Percentiles rank a stretch among this genome's conserved stretches.
Evolutionary conservation across 2,888 invertebrate species (phyloP).

Genomic region (Sussaba pulchella): DNA sequence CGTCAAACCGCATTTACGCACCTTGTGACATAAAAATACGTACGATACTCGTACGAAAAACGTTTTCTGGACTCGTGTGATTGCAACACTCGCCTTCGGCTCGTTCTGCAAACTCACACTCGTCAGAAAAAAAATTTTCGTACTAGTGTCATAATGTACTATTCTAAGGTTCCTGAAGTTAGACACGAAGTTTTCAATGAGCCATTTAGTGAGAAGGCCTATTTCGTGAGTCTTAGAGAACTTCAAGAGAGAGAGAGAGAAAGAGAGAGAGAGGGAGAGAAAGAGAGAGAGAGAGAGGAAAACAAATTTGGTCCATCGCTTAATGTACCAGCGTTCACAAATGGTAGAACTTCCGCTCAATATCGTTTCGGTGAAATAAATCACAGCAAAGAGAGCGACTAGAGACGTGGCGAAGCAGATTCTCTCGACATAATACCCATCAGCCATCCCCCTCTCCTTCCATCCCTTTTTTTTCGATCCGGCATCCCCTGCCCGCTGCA

Average conservation of each 20-base stretch:
- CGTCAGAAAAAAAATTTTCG: no score
- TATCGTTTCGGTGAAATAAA: constrained; percentile 70
- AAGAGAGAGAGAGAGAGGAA: constrained; percentile 22
- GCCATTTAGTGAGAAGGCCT: background rate
- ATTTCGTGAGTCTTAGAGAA: background rate
- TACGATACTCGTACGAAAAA: no score
- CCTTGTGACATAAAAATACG: no score
- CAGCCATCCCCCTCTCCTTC: constrained; percentile 16
- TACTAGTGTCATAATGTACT: no score
- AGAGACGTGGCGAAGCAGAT: constrained; percentile 53
- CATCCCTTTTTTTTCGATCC: constrained; percentile 39
- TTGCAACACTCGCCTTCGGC: no score
- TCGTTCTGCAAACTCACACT: no score
- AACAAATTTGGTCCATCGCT: constrained; percentile 44
- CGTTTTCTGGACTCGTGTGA: no score
- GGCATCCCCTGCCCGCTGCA: constrained; percentile 6
- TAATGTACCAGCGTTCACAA: constrained; percentile 48
- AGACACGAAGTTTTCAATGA: no score
- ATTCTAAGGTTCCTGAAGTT: no score
- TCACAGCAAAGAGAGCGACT: constrained; percentile 28
- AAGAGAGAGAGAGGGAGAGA: constrained; percentile 11
- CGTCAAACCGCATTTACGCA: no score
- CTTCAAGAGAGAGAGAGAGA: constrained; percentile 7
- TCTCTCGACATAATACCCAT: constrained; percentile 26
- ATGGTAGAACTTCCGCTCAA: constrained; percentile 69